Evolutionary conservation across 2,797 vertebrate species (phyloP), one percentile per base, ranked within the genome.

Genomic region (Carapus acus): DNA sequence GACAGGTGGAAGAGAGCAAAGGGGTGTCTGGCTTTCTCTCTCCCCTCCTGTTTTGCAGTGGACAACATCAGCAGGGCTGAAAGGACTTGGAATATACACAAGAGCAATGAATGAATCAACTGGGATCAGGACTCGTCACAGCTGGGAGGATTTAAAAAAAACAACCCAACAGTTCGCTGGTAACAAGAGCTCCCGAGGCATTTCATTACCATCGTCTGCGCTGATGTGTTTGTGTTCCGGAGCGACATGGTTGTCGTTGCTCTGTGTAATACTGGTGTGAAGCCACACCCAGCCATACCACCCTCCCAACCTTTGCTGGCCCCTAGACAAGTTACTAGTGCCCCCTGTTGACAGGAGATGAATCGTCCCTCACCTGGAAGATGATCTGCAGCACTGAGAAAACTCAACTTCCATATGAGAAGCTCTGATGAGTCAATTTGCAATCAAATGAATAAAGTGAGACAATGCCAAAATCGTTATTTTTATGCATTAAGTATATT

Each of bases 401-500:
- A 36, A 85, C 80, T 84, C 86, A 74, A 85, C 91, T 92, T 92
- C 88, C 89, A 86, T 77, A 88, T 82, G 80, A 89, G 82, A 89
- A 85, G 88, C 86, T 90, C 83, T 87, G 79, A 65, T 73, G 69
- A 78, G 81, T 78, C 79, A 84, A 86, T 84, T 87, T 76, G 71
- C 67, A 78, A 67, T 83, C 76, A 65, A 85, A 79, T 86, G 81
- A 87, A 76, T 43, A 82, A 80, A 88, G 72, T 77, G 81, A 89
- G 86, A 85, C 81, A 81, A 96, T 96, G 94, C 93, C 94, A 97
- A 96, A 98, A 97, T 94, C 91, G 97, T 97, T 99, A 99, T 99
- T 99, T 98, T 99, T 99, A 97, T 99, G 95, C 93, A 93, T 93
- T 92, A 93, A 93, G 90, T 94, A 92, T 99, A 98, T 99, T 99